These are phyloP conservation scores for Drosophila nigromelanica DNA, from an alignment of 1,140 invertebrate genomes.

Conservation along the genomic window DNA sequence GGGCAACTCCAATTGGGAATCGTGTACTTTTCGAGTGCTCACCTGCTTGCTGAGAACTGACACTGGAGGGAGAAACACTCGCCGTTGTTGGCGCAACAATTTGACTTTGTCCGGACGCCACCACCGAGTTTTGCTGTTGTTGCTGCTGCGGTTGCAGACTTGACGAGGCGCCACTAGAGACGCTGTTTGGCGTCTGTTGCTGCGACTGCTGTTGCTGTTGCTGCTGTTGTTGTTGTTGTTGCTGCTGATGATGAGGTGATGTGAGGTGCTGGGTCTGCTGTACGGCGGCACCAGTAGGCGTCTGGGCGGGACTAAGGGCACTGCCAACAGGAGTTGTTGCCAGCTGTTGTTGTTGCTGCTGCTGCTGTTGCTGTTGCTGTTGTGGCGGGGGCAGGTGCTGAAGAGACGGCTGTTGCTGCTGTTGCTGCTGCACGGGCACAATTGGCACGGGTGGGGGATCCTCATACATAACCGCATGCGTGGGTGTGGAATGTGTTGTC, in stretches of 20 bases:
- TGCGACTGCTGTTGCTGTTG: slow-evolving; percentile 62
- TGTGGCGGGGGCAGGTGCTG: slow-evolving; percentile 68
- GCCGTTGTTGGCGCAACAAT: slow-evolving; percentile 83
- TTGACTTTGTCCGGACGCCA: slow-evolving; percentile 79
- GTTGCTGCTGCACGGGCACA: slow-evolving; percentile 70
- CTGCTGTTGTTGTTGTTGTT: slow-evolving; percentile 60
- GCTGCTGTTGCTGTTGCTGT: slow-evolving; percentile 58
- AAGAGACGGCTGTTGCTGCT: slow-evolving; percentile 58
- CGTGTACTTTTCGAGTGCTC: slow-evolving; percentile 21
- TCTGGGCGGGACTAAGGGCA: slow-evolving; percentile 75
- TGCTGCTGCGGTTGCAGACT: slow-evolving; percentile 71
- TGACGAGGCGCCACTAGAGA: slow-evolving; percentile 67
- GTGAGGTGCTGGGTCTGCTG: slow-evolving; percentile 77
- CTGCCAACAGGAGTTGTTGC: slow-evolving; percentile 70
- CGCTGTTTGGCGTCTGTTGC: slow-evolving; percentile 64
- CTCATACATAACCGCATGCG: slow-evolving; percentile 83
- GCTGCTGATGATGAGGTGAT: slow-evolving; percentile 78
- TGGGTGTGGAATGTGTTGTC: slow-evolving; percentile 83
- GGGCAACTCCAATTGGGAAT: slow-evolving; percentile 10
- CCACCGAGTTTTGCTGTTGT: slow-evolving; percentile 77
- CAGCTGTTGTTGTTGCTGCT: slow-evolving; percentile 69
- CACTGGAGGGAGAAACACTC: slow-evolving; percentile 84
- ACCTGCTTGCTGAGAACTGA: slow-evolving; percentile 84
- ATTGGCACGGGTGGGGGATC: slow-evolving; percentile 80
- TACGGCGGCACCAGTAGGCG: slow-evolving; percentile 61